phyloP scores from a whole-genome alignment of 1,140 invertebrate genomes.

The Eurosta solidaginis region DNA sequence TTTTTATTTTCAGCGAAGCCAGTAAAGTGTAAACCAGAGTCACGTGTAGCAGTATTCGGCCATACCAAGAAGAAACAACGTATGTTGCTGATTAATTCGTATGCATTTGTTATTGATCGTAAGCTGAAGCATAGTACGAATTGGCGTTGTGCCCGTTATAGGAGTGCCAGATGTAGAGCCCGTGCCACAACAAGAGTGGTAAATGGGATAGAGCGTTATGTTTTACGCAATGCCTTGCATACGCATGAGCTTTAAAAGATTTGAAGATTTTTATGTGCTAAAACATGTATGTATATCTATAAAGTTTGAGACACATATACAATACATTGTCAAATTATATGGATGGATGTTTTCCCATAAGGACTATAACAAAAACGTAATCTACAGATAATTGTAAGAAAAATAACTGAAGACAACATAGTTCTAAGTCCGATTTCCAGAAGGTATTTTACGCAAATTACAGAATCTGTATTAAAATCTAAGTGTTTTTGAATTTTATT shows the following conservation, averaged over 20 bases:
- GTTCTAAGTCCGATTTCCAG: too few relatives aligned
- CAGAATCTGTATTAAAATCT: too few relatives aligned
- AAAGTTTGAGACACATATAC: background rate
- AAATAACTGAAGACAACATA: too few relatives aligned
- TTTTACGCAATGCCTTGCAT: slow-evolving; percentile 39
- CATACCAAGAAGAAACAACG: slow-evolving; percentile 50
- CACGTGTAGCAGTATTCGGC: slow-evolving; percentile 41
- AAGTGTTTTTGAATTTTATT: too few relatives aligned
- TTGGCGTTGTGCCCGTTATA: slow-evolving; percentile 55
- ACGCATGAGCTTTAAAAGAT: slow-evolving; percentile 38
- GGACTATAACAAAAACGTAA: too few relatives aligned
- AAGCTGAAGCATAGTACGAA: slow-evolving; percentile 54
- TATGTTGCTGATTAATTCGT: slow-evolving; percentile 47
- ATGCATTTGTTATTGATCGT: slow-evolving; percentile 54
- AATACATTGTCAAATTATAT: too few relatives aligned
- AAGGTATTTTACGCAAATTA: too few relatives aligned
- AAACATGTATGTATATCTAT: slow-evolving; percentile 11
- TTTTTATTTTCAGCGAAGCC: too few relatives aligned
- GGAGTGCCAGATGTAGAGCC: slow-evolving; percentile 52
- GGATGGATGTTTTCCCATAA: too few relatives aligned
- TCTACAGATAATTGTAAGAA: too few relatives aligned
- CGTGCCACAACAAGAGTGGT: slow-evolving; percentile 51
- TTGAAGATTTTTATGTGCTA: too few relatives aligned
- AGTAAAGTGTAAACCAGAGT: too few relatives aligned
- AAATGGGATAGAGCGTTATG: slow-evolving; percentile 44